Base-by-base conservation (phyloP, 2,888 invertebrate species). In the Julus scanicus region DNA sequence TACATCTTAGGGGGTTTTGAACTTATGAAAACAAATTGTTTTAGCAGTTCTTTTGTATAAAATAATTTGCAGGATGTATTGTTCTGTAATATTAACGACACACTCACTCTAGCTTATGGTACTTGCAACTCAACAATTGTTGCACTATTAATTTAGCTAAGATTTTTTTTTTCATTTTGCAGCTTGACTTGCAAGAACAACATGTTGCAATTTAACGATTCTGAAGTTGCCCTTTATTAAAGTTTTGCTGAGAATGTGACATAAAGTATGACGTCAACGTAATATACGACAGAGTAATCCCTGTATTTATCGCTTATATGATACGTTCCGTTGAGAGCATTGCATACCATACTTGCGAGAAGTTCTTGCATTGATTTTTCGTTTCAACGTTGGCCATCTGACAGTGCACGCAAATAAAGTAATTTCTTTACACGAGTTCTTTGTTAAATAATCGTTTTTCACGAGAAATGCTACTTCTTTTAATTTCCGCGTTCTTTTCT, bases 401-500 rank as follows among this genome's bases (percentile, higher is more conserved):
- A 11, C 20, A 29, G 20, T 1, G 71, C 20, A 20, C 20, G 71
- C 20, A 71, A 71, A 71, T 71, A 1, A 71, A 20, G 20, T 20
- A 71, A 71, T 71, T 71, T 71, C 11, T 29, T 20, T 29, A 71
- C 20, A 9, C 71, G 11, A 5, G 29, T 20, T 71, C 71, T 29
- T 20, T 17, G 1, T 57, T 57, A 57, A 57, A 57, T 57, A n/a
- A n/a, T 57, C 57, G 17, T n/a, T 5, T 57, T 57, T 53, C 5
- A n/a, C 17, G n/a, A 57, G 6, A 29, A 53, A 53, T 13, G 15
- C 4, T 53, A 11, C 6, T 63, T 5, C n/a, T 71, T 71, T 53
- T 71, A 20, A 71, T 71, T 71, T 71, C 71, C 71, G 71, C 71
- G 20, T 71, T 71, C 71, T 29, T 53, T 71, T 20, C 20, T 29